These are phyloP conservation scores for Protonemura montana DNA, from an alignment of 2,888 invertebrate genomes.

Conservation along the genomic window DNA sequence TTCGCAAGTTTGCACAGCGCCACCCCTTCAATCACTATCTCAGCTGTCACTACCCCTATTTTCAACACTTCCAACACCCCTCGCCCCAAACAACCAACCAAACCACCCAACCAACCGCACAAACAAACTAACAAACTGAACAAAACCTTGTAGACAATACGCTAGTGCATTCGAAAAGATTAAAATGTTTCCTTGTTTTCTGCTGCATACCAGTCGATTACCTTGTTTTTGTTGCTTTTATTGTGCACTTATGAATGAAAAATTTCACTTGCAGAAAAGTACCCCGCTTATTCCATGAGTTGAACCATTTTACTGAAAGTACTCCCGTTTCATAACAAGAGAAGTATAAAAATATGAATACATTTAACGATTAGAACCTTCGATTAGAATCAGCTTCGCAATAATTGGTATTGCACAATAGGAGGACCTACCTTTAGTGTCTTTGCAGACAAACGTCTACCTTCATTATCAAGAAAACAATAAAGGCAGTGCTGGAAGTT, in stretches of 20 bases:
- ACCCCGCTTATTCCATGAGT: not conserved
- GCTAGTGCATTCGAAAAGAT: not conserved
- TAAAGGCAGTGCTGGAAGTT: not conserved
- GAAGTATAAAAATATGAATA: not conserved
- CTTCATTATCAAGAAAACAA: not conserved
- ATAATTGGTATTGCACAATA: not conserved
- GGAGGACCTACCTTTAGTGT: not conserved
- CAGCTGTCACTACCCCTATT: not conserved
- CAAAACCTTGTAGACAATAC: not conserved
- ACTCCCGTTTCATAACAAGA: not conserved
- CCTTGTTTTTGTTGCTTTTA: not conserved
- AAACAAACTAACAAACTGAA: constrained; percentile 14
- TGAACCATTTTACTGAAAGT: not conserved
- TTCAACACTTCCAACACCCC: too few relatives aligned
- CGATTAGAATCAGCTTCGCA: not conserved
- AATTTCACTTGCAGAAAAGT: not conserved
- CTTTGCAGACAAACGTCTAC: not conserved
- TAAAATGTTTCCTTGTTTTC: not conserved
- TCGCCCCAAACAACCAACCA: not conserved
- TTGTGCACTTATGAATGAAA: not conserved
- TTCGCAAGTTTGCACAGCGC: constrained; percentile 20
- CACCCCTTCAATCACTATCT: constrained; percentile 33
- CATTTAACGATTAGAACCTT: not conserved
- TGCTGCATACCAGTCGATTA: not conserved
- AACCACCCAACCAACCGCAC: not conserved